Evolutionary conservation across 2,888 invertebrate species (phyloP).

Genomic region (Harpagoxenus sublaevis): DNA sequence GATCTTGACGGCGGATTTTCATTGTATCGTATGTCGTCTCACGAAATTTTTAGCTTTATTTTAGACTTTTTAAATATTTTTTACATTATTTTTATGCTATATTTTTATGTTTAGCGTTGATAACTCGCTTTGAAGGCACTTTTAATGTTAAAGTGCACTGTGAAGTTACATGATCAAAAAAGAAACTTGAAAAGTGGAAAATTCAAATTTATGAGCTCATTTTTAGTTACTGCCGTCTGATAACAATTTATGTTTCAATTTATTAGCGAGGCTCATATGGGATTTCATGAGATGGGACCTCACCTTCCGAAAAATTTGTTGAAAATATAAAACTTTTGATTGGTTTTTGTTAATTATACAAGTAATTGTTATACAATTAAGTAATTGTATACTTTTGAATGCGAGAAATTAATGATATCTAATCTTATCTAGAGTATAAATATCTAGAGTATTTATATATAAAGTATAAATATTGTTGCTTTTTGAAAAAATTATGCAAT

Average conservation of each 20-base stretch:
- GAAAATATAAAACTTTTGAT: too few relatives aligned
- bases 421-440: background rate
- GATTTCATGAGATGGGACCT: too few relatives aligned
- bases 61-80: slow-evolving; percentile 2
- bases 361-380: background rate
- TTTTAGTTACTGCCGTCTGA: background rate
- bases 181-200: background rate
- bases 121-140: background rate
- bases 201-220: background rate
- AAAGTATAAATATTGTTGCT: too few relatives aligned
- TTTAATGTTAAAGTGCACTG: background rate
- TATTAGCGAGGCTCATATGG: background rate
- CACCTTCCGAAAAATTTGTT: background rate
- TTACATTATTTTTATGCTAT: background rate
- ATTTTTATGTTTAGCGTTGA: background rate
- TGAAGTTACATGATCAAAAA: background rate
- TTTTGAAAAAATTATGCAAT: too few relatives aligned
- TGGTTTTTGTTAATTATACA: too few relatives aligned
- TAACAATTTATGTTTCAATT: background rate
- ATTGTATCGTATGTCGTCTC: background rate
- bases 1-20: background rate
- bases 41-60: background rate
- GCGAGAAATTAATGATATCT: background rate
- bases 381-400: background rate
- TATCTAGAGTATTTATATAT: too few relatives aligned